Conservation (phyloP, 1,140 invertebrate genomes). For the Lutraria rhynchaena region DNA sequence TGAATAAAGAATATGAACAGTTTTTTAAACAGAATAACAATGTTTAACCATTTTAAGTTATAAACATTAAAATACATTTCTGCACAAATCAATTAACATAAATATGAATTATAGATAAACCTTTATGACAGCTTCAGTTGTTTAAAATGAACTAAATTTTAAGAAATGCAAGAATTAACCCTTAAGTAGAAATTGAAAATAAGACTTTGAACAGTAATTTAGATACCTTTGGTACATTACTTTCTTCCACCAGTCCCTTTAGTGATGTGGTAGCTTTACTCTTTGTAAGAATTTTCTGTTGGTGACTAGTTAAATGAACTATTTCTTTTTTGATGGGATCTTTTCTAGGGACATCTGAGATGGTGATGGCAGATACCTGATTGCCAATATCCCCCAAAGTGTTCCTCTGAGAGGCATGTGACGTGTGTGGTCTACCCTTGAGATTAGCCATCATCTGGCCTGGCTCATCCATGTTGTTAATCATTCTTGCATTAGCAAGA, state of each 20-base stretch:
- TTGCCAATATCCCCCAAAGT: slow-evolving; percentile 80
- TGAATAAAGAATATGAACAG: neutral
- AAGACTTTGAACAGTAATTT: no score
- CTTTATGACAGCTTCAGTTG: no score
- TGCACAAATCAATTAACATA: no score
- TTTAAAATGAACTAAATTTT: slow-evolving; percentile 34
- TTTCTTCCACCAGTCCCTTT: slow-evolving; percentile 53
- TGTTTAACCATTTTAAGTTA: no score
- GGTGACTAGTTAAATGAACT: slow-evolving; percentile 60
- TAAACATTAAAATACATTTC: no score
- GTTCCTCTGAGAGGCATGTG: slow-evolving; percentile 61
- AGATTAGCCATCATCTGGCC: slow-evolving; percentile 56
- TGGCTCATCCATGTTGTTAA: slow-evolving; percentile 60
- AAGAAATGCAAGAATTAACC: no score
- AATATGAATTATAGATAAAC: no score
- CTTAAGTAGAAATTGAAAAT: no score
- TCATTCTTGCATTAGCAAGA: slow-evolving; percentile 51
- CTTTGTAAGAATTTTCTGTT: slow-evolving; percentile 65
- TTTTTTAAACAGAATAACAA: no score
- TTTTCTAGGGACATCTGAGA: slow-evolving; percentile 70
- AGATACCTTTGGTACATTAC: neutral
- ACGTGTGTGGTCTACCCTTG: slow-evolving; percentile 48
- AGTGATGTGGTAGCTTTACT: slow-evolving; percentile 63
- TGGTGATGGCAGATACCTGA: slow-evolving; percentile 76
- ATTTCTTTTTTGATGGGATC: slow-evolving; percentile 75